phyloP scores from a whole-genome alignment of 2,113 vertebrate species.

The Archilochus colubris region DNA sequence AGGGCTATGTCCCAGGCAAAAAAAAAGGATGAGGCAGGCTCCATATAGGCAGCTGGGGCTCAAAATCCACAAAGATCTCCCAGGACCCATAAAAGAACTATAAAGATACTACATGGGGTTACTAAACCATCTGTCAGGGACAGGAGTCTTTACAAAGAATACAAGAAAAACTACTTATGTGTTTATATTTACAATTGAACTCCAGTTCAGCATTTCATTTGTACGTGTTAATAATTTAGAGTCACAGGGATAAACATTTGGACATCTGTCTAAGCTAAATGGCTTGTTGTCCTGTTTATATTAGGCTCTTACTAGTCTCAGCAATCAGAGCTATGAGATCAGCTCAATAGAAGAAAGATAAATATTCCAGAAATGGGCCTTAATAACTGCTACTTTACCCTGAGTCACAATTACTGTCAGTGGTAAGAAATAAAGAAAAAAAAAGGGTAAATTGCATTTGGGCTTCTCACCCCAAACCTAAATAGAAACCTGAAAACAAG shows the following conservation, averaged over 20 bases:
- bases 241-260: constrained; percentile 17
- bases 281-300: neutral
- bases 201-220: neutral
- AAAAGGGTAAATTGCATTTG: neutral
- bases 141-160: neutral
- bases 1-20: neutral
- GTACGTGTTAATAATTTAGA: neutral
- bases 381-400: neutral
- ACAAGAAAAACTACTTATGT: neutral
- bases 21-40: neutral
- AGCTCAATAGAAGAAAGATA: neutral
- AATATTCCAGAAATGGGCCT: neutral
- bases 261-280: constrained; percentile 26
- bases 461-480: neutral
- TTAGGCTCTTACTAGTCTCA: neutral
- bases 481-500: neutral
- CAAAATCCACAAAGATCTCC: neutral
- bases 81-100: neutral
- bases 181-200: neutral
- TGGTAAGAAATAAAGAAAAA: neutral
- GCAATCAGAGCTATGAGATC: neutral
- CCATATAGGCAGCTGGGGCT: neutral
- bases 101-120: neutral
- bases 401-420: neutral
- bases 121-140: constrained; percentile 10